Evolutionary conservation across 1,140 invertebrate species (phyloP).

Genomic region (Oncopeltus fasciatus): DNA sequence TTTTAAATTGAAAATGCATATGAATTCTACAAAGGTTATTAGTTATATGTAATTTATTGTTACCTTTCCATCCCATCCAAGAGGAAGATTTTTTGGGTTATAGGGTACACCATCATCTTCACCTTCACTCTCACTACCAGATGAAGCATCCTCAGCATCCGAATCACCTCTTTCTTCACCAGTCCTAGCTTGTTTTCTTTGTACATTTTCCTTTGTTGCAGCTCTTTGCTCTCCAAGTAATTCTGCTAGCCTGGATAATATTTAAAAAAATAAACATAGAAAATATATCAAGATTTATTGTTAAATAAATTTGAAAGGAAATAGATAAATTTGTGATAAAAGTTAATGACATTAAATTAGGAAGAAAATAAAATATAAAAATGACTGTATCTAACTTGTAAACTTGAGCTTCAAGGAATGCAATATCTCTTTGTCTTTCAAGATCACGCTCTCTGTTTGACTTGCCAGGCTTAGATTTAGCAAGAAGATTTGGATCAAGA

Average conservation of each 20-base stretch:
- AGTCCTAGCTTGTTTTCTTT: slow-evolving; percentile 91
- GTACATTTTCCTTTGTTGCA: slow-evolving; percentile 94
- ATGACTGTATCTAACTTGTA: slow-evolving; percentile 34
- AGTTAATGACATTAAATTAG: too few species aligned
- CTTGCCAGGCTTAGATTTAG: slow-evolving; percentile 62
- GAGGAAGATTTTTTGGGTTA: slow-evolving; percentile 96
- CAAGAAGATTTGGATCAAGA: slow-evolving; percentile 77
- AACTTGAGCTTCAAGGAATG: slow-evolving; percentile 72
- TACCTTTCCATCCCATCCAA: slow-evolving; percentile 98
- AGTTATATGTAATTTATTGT: too few species aligned
- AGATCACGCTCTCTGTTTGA: slow-evolving; percentile 49
- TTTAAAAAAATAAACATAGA: too few species aligned
- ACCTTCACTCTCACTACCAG: slow-evolving; percentile 72
- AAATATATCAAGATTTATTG: too few species aligned
- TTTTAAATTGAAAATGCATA: too few species aligned
- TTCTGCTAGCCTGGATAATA: slow-evolving; percentile 49
- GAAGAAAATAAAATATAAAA: too few species aligned
- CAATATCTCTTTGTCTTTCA: slow-evolving; percentile 67
- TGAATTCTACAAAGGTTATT: too few species aligned
- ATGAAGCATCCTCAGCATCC: slow-evolving; percentile 76
- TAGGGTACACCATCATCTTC: slow-evolving; percentile 92
- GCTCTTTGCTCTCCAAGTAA: slow-evolving; percentile 67
- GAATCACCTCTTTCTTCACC: slow-evolving; percentile 87
- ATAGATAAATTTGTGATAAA: too few species aligned
- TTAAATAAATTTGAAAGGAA: too few species aligned